Conservation (phyloP, 37 sponge, comb jelly and placozoan genomes). For the Aplysina aerophoba region DNA sequence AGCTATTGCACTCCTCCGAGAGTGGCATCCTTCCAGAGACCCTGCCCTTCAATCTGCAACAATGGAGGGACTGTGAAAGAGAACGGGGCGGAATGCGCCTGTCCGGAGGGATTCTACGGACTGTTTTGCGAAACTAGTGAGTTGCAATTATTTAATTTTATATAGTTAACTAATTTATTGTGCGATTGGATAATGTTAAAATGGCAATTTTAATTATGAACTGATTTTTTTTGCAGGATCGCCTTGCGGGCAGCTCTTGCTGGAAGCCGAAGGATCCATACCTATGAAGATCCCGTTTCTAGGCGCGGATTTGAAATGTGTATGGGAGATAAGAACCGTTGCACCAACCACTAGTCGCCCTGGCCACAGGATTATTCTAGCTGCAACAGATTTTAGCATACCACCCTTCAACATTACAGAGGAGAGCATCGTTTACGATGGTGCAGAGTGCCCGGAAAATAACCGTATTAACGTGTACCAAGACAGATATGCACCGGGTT, state of each 20-base stretch:
- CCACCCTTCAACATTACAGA: background rate
- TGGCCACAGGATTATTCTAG: slow-evolving; percentile 55
- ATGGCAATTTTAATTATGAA: too few species aligned
- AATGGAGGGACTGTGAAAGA: slow-evolving; percentile 49
- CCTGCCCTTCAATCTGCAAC: slow-evolving; percentile 49
- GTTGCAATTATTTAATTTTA: background rate
- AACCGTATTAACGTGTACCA: slow-evolving; percentile 6
- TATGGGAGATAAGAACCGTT: slow-evolving; percentile 69
- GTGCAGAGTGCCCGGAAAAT: background rate
- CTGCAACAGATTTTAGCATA: slow-evolving; percentile 17
- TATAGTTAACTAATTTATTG: too few species aligned
- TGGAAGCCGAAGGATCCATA: too few species aligned
- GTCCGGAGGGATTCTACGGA: slow-evolving; percentile 39
- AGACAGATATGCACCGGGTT: background rate
- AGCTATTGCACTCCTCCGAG: slow-evolving; percentile 38
- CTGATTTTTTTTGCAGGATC: too few species aligned
- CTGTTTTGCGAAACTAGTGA: slow-evolving; percentile 68
- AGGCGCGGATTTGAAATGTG: slow-evolving; percentile 29
- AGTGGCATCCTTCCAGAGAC: slow-evolving; percentile 9
- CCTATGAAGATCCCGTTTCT: too few species aligned
- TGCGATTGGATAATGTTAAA: too few species aligned
- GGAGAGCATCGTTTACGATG: background rate
- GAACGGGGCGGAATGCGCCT: background rate
- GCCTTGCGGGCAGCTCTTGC: too few species aligned
- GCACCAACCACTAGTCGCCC: background rate